These are phyloP conservation scores for Homarus americanus DNA, from an alignment of 1,140 invertebrate species.

Conservation along the genomic window DNA sequence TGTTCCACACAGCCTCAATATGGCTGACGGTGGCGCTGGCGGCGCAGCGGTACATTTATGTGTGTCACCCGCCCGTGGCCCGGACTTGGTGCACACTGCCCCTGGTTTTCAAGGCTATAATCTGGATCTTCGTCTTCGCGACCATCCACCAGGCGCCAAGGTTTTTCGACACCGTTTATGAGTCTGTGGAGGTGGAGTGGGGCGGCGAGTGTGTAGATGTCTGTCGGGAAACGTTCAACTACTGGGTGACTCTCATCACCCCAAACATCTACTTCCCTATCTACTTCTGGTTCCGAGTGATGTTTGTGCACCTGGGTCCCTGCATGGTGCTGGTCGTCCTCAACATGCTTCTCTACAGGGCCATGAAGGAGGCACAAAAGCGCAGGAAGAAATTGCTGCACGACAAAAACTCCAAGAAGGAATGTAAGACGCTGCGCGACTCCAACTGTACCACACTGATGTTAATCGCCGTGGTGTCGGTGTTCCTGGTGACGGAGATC, in stretches of 20 bases:
- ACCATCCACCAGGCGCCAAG: conserved; percentile 86
- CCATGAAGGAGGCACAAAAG: conserved; percentile 89
- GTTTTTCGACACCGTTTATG: conserved; percentile 85
- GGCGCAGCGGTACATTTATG: conserved; percentile 93
- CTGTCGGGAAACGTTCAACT: conserved; percentile 76
- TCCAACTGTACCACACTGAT: conserved; percentile 95
- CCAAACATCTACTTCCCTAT: conserved; percentile 87
- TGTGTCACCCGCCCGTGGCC: conserved; percentile 91
- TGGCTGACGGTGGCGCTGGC: conserved; percentile 93
- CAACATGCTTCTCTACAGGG: conserved; percentile 91
- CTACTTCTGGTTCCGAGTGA: conserved; percentile 91
- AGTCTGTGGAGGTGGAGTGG: conserved; percentile 82
- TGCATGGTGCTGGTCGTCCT: conserved; percentile 93
- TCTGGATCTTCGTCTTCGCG: conserved; percentile 86
- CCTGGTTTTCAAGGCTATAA: conserved; percentile 87
- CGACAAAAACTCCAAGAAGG: conserved; percentile 84
- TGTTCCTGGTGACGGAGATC: conserved; percentile 94
- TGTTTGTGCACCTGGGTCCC: conserved; percentile 94
- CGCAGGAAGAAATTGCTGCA: conserved; percentile 87
- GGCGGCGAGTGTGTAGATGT: conserved; percentile 78
- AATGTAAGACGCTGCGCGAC: conserved; percentile 84
- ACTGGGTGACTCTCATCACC: conserved; percentile 49
- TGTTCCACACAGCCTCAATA: conserved; percentile 95
- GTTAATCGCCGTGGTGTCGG: conserved; percentile 95
- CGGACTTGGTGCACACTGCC: conserved; percentile 92